Base-by-base conservation (phyloP, 1,140 invertebrate species). In the Aphis craccivora region DNA sequence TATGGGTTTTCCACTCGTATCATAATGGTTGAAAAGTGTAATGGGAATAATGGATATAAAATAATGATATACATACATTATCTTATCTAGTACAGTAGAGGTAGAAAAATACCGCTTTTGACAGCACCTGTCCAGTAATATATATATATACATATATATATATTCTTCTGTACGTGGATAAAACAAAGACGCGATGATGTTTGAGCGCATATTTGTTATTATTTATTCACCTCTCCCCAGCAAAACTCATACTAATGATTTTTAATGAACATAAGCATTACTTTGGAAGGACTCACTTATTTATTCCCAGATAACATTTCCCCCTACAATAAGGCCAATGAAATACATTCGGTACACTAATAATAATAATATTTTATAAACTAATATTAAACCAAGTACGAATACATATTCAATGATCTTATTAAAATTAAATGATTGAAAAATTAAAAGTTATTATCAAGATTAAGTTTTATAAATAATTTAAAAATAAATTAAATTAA, bases 11-110 rank as follows among this genome's bases (percentile, higher is more conserved):
- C 2, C 30, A 51, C 30, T 88, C n/a, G 45, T 51, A 88, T 22
- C 45, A 51, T 35, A 88, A 88, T 53, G 22, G 88, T 1, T 23
- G 51, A 90, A 90, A 55, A 40, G 86, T 88, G 45, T 30, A 51
- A 25, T 55, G 37, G 51, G 22, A 90, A 90, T 90, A 90, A 90
- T 90, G 37, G 51, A 23, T 40, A 90, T 90, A 55, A 90, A 90
- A 90, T 55, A 55, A 90, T 40, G 51, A 88, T 90, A 90, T 40
- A 90, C 88, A 40, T 90, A 55, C 35, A 53, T 55, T 90, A 55
- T 90, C n/a, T 55, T 40, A 22, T 90, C 35, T 90, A 55, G 88
- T 55, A 45, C 35, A 40, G 51, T n/a, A 8, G 35, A 53, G 51
- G n/a, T 37, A 40, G 23, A 45, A 90, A 90, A 8, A 55, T 22